Base-by-base conservation (phyloP, 2,797 vertebrate species). In the Miichthys miiuy region DNA sequence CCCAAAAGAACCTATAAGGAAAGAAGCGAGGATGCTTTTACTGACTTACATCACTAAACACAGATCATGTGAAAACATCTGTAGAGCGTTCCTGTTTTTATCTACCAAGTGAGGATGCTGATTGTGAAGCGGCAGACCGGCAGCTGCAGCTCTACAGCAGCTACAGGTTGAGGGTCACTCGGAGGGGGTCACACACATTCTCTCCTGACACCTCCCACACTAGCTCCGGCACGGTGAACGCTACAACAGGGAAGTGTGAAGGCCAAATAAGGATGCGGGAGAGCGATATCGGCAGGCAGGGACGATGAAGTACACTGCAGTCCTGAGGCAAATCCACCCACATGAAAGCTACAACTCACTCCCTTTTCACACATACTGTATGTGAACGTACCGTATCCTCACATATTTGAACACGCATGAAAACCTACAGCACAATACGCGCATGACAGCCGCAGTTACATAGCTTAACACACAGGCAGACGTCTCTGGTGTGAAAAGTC, bases 271-370 rank as follows among this genome's bases (percentile, higher is more conserved):
- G 87, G 83, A 69, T 75, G 80, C 65, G 55, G 61, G 72, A 79
- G 80, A 70, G 79, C 16, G 48, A 70, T 79, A 72, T 70, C 60
- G 21, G 75, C 73, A 67, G 54, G 74, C 68, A 55, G 77, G 73
- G 82, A 70, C 25, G 38, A 48, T 87, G 70, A 90, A 88, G 87
- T 84, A 87, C 89, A 89, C 88, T 88, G 81, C 89, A 89, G 90
- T 87, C 89, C 92, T 85, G 82, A 92, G 88, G 89, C 84, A 54
- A 81, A 85, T 87, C 86, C 83, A 80, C 89, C 89, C 84, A 93
- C 91, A 74, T 38, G 4, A 51, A 75, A 83, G 60, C 78, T 70
- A 83, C 81, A 68, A 79, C 77, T 91, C 80, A 50, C 78, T 77
- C 63, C 46, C 42, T 83, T 52, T 69, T 68, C 61, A 77, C 81